Percentiles rank a stretch among this genome's conserved stretches.
phyloP scores from a whole-genome alignment of 2,888 invertebrate species.

The Leptinotarsa tumamoca region DNA sequence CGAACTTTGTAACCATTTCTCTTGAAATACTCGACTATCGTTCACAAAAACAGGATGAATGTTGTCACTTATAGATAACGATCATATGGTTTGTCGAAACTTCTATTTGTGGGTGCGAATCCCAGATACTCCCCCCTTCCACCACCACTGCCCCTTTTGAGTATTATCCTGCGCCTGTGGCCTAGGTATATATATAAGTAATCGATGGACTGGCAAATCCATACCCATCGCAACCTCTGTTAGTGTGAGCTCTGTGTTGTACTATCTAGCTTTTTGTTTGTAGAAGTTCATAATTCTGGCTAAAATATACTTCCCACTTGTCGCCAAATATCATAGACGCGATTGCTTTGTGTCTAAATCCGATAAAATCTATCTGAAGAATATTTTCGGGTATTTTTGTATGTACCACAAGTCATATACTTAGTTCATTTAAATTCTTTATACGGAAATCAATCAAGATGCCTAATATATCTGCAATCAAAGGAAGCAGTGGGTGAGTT shows the following conservation, averaged over 20 bases:
- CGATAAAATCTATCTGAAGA: conserved; percentile 61
- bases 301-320: conserved; percentile 60
- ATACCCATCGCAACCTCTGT: background rate
- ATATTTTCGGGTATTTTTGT: conserved; percentile 64
- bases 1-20: background rate
- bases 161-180: background rate
- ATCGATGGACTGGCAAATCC: background rate
- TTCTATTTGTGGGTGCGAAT: background rate
- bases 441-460: conserved; percentile 46
- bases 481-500: conserved; percentile 55
- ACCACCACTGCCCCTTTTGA: background rate
- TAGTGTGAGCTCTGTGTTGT: background rate
- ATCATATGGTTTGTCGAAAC: background rate
- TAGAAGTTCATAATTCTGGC: conserved; percentile 56
- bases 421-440: conserved; percentile 49
- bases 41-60: background rate
- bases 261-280: conserved; percentile 9
- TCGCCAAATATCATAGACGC: conserved; percentile 70
- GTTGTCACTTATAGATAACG: background rate
- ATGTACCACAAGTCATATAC: conserved; percentile 67
- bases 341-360: conserved; percentile 69
- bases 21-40: background rate
- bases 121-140: background rate
- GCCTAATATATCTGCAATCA: conserved; percentile 59
- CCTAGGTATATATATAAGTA: background rate